Evolutionary conservation across 1,140 invertebrate genomes (phyloP), one percentile per base, ranked within the genome.

Genomic region (Cotesia glomerata): DNA sequence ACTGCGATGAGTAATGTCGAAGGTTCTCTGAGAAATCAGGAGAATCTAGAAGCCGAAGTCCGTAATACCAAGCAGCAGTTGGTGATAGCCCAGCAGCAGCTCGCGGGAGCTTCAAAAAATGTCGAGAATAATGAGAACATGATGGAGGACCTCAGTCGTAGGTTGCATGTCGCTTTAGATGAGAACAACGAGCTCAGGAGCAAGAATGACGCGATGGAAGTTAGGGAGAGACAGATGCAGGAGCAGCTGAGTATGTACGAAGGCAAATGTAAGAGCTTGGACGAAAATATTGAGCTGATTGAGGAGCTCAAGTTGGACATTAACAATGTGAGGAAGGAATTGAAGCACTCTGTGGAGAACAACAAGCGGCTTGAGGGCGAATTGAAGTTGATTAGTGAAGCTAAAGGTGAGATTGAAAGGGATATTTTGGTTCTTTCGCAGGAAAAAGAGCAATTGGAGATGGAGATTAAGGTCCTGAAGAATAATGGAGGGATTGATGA

Each of bases 291-390:
- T 4, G 77, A 80, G 18, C 63, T 81, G 4, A 79, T 79, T 11
- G 81, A 84, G 18, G 79, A 80, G 49, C 54, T 83, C 14, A 82
- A 83, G 62, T 39, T 81, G 18, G 79, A 85, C 58, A 54, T 81
- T 5, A 77, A 82, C 9, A 84, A 81, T 35, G 63, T 69, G 0
- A 77, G 66, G 13, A 68, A 35, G 5, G 82, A 85, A 73, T 71
- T 85, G 1, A 72, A 75, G 5, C 16, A 69, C 5, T 76, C 79
- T 0, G 18, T 74, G 0, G 63, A 69, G 0, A 79, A 77, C 32
- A 68, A 32, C 0, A 80, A 82, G 51, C 73, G 74, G 32, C 59
- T 86, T 3, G 81, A 86, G 54, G 75, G 65, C 8, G 76, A 77
- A 49, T 34, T 86, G 11, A 26, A 45, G 4, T 51, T 59, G 0